Base-by-base conservation (phyloP, 2,888 invertebrate species). In the Ectropis crepuscularia region DNA sequence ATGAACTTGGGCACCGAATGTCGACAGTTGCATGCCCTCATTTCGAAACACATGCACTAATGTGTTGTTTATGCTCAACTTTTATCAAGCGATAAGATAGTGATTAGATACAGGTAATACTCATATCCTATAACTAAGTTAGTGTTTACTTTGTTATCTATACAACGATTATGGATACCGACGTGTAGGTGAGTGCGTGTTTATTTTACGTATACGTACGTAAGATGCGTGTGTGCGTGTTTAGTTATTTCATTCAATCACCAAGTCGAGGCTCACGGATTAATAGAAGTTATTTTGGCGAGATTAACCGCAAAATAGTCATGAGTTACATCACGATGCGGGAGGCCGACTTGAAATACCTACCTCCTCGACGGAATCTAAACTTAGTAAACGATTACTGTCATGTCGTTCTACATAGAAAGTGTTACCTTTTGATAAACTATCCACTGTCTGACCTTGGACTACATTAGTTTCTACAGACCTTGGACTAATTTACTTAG, bases 1-100 rank as follows among this genome's bases (percentile, higher is more conserved):
- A 51, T 62, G 59, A 49, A 67, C 64, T 54, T 58, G 53, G 47
- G 37, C 60, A 65, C 70, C 53, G 48, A 57, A 55, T 36, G 53
- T 37, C 55, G 47, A 28, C 39, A 55, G 55, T 55, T 39, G 12
- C 47, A 55, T 47, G 55, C 8, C 55, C 55, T 41, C 47, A 47
- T 55, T 55, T 5, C 6, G 41, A 47, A 47, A 12, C n/a, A 46
- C 10, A 9, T 6, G 6, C 7, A 39, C 16, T 46, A 55, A 47
- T n/a, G 10, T 12, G 45, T 46, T 39, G 10, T 55, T 46, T 55
- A 16, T 47, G 6, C 12, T 41, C 10, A 12, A 6, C 6, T 28
- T 42, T 12, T 50, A 50, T 38, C 50, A 50, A 7, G 16, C 50
- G 50, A 58, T 58, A 58, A 54, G 16, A 55, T 55, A 12, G 16